These are phyloP conservation scores for Pomacea canaliculata DNA, from an alignment of 2,888 invertebrate genomes.

Conservation along the genomic window DNA sequence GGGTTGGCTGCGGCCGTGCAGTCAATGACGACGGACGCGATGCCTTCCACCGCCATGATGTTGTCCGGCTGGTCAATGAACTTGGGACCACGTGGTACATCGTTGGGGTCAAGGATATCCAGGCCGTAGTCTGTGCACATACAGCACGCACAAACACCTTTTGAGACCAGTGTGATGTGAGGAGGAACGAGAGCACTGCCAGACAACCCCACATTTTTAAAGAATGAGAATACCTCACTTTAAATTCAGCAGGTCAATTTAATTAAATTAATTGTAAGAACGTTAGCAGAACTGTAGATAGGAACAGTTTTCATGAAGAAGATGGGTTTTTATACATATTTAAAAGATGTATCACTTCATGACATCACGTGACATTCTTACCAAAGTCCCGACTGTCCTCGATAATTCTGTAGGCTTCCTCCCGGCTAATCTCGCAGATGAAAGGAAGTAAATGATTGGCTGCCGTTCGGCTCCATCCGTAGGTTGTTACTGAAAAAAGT, in stretches of 20 bases:
- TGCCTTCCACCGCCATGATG: slow-evolving; percentile 53
- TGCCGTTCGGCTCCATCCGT: slow-evolving; percentile 40
- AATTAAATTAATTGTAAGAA: too few species aligned
- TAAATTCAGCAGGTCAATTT: too few species aligned
- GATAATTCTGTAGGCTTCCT: slow-evolving; percentile 47
- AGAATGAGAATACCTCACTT: too few species aligned
- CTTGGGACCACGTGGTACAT: slow-evolving; percentile 88
- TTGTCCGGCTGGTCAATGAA: slow-evolving; percentile 77
- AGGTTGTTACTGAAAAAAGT: slow-evolving; percentile 32
- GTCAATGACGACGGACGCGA: slow-evolving; percentile 58
- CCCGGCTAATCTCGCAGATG: slow-evolving; percentile 48
- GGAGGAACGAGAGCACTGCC: too few species aligned
- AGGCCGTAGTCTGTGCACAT: slow-evolving; percentile 43
- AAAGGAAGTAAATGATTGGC: slow-evolving; percentile 35
- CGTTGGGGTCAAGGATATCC: slow-evolving; percentile 77
- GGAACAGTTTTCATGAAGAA: too few species aligned
- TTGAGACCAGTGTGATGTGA: too few species aligned
- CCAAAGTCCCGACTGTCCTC: slow-evolving; percentile 51
- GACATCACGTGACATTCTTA: slow-evolving; percentile 25
- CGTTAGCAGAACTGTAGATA: too few species aligned
- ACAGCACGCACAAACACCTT: too few species aligned
- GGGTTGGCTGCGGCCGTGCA: slow-evolving; percentile 80
- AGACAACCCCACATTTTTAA: too few species aligned
- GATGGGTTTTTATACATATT: too few species aligned
- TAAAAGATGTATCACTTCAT: too few species aligned